Base-by-base conservation (phyloP, 2,888 invertebrate genomes). In the Folsomia candida region DNA sequence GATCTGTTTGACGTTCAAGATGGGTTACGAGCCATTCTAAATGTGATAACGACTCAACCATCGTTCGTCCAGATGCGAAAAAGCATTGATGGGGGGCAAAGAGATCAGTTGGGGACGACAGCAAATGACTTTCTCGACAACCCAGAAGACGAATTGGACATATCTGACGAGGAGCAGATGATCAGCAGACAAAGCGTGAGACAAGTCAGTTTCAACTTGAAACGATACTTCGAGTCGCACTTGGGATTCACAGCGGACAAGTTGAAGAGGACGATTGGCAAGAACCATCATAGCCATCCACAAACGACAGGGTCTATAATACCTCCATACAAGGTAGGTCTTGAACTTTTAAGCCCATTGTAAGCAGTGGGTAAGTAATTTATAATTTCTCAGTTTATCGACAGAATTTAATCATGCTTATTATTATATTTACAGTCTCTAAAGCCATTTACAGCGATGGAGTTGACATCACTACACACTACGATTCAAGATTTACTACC, bases 1-100 rank as follows among this genome's bases (percentile, higher is more conserved):
- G 94, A 96, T 80, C 91, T 96, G 82, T 99, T 99, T 82, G 98
- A 99, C 83, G 87, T 85, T n/a, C 89, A 93, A 84, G 97, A 98
- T 84, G 98, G 98, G 0, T 86, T 98, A 2, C 86, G 98, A 18
- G 93, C 94, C 82, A 85, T 99, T 1, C 93, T 94, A 84, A 99
- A 99, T 86, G 93, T 97, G 81, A 91, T 93, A 82, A 76, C 76
- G 3, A 80, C 79, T 0, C 74, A 74, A 26, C 76, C 75, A 37
- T 72, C 69, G 61, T 72, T 73, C 63, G 70, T 72, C 1, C 68
- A 72, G 63, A 68, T 72, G 63, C 67, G 68, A 60, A 59, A 68
- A 14, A 66, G 26, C 37, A 68, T 59, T 9, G 72, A 72, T n/a
- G 62, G 68, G n/a, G 47, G 68, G 14, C 66, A 63, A 20, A 20